Conservation (phyloP, 2,888 invertebrate genomes). For the Troides helena region DNA sequence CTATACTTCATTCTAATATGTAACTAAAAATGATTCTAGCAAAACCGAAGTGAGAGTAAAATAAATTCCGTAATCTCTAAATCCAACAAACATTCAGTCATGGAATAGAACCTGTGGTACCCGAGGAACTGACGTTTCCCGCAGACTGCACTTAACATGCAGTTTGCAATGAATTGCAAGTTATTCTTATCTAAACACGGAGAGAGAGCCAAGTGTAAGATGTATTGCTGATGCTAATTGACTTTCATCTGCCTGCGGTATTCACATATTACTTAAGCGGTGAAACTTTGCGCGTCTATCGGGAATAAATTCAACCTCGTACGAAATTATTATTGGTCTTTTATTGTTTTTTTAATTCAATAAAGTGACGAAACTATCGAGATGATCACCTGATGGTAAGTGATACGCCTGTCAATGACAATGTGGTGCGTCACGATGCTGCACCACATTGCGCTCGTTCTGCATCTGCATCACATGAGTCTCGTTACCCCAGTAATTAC, state of each 20-base stretch:
- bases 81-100: neutral
- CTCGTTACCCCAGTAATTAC: too few species aligned
- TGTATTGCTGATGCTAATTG: slow-evolving; percentile 22
- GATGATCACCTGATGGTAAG: too few species aligned
- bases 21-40: too few species aligned
- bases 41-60: neutral
- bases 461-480: too few species aligned
- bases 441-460: too few species aligned
- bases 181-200: slow-evolving; percentile 11
- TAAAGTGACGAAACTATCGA: too few species aligned
- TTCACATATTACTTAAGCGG: slow-evolving; percentile 16
- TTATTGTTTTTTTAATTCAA: too few species aligned
- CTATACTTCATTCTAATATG: too few species aligned
- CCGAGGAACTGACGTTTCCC: neutral
- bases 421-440: too few species aligned
- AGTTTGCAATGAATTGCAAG: slow-evolving; percentile 12
- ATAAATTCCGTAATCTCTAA: neutral
- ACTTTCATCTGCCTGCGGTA: slow-evolving; percentile 24
- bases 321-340: too few species aligned
- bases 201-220: slow-evolving; percentile 6
- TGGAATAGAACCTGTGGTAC: neutral
- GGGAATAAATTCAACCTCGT: too few species aligned
- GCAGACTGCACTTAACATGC: neutral
- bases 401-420: too few species aligned
- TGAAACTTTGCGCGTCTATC: neutral